Evolutionary conservation across 92 coral and sea anemone species (phyloP).

Genomic region (Nematostella vectensis): DNA sequence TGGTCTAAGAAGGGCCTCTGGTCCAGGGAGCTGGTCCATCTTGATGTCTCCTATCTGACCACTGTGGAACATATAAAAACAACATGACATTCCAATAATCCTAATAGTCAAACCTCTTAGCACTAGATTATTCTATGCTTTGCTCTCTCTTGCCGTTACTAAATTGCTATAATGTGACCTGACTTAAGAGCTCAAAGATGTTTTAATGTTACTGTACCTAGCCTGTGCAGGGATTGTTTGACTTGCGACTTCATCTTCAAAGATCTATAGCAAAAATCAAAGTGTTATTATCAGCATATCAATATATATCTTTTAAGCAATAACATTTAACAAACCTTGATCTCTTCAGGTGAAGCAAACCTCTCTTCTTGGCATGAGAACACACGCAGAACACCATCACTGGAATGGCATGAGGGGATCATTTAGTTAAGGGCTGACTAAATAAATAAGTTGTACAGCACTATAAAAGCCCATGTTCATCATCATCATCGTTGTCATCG

Average conservation of each 20-base stretch:
- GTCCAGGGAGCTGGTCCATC: constrained; percentile 94
- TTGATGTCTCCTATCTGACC: constrained; percentile 94
- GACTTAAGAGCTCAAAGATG: too few species aligned
- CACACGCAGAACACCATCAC: constrained; percentile 97
- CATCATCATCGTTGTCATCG: too few species aligned
- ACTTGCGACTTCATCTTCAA: constrained; percentile 94
- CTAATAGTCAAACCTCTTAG: too few species aligned
- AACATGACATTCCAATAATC: neutral
- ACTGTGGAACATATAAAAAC: constrained; percentile 27
- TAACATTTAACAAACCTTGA: constrained; percentile 44
- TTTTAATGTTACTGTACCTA: too few species aligned
- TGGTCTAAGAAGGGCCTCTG: constrained; percentile 94
- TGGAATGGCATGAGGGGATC: constrained; percentile 13
- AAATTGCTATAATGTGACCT: too few species aligned
- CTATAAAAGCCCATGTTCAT: too few species aligned
- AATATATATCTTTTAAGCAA: neutral
- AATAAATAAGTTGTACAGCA: too few species aligned
- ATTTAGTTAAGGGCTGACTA: too few species aligned
- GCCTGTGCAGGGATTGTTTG: constrained; percentile 96
- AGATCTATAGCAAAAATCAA: constrained; percentile 35
- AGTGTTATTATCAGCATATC: neutral
- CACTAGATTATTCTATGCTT: neutral
- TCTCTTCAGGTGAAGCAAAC: constrained; percentile 69
- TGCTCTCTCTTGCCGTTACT: too few species aligned
- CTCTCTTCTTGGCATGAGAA: constrained; percentile 72